phyloP scores from a whole-genome alignment of 2,113 vertebrate species.

The Amphilophus citrinellus region DNA sequence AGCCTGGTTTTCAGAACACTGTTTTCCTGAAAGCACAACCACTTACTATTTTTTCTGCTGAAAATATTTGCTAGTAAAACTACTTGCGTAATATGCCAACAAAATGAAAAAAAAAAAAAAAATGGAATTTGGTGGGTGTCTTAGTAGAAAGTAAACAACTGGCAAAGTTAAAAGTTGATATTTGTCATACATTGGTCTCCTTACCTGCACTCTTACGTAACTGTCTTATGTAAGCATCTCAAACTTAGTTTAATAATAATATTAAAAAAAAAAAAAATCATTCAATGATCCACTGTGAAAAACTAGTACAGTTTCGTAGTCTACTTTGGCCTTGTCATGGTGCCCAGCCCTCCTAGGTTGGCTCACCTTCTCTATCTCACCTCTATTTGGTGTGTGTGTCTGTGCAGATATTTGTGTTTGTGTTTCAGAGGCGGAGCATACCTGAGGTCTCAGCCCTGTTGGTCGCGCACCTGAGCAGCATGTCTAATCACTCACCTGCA shows the following conservation, averaged over 20 bases:
- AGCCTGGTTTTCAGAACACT: not conserved
- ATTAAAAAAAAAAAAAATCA: not conserved
- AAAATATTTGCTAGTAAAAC: no score
- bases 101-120: no score
- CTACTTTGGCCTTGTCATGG: not conserved
- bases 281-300: not conserved
- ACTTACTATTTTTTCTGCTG: not conserved
- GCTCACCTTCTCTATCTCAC: no score
- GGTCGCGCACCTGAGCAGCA: no score
- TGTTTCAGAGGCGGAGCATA: no score
- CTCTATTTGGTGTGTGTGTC: no score
- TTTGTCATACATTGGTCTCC: not conserved
- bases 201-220: not conserved
- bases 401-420: no score
- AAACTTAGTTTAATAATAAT: not conserved
- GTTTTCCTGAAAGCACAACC: not conserved
- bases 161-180: not conserved
- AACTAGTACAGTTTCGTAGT: not conserved
- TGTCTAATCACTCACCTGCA: no score
- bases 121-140: not conserved
- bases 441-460: no score
- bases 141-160: not conserved
- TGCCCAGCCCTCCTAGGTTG: no score
- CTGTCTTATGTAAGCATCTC: not conserved
- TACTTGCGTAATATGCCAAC: not conserved